Evolutionary conservation across 2,888 invertebrate genomes (phyloP), one percentile per base, ranked within the genome.

Genomic region (Furcula furcula): DNA sequence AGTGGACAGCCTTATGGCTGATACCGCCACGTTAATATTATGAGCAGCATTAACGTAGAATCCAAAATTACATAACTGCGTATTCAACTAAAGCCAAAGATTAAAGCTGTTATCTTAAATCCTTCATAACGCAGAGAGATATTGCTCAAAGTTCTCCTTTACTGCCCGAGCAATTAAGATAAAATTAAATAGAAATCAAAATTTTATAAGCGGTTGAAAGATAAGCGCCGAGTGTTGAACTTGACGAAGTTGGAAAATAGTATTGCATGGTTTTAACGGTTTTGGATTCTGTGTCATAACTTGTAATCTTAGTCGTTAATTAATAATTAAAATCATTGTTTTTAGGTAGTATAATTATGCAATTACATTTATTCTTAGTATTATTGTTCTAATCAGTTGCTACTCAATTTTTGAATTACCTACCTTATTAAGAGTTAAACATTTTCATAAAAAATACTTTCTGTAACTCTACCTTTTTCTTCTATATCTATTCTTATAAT

Each of bases 171-270:
- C 76, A 77, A 78, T 85, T 76, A 82, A 82, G 83, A 84, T 84
- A 81, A 83, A 80, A 84, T 84, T 80, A 80, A 76, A 76, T 75
- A 76, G 73, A 71, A 84, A 85, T 85, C 84, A 80, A 83, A 83
- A 86, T 83, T 80, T 82, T 82, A 80, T 80, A 81, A 84, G 77
- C 76, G 76, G 72, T 79, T 68, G 57, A 55, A 70, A 83, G 85
- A 87, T 86, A 85, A 85, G 78, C 78, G 78, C 71, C 75, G 73
- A 80, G 76, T 77, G 80, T 76, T 80, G 77, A 85, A 84, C 77
- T 83, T 76, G 71, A 62, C 62, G 64, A 71, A 79, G 76, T 83
- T 76, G 47, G 38, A 45, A 52, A 65, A 68, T 63, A 47, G 66
- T 64, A 71, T 60, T 55, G 63, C 59, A 54, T 56, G 58, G 60